These are phyloP conservation scores for Amblyjoppa proteus DNA, from an alignment of 2,888 invertebrate genomes.

Conservation along the genomic window DNA sequence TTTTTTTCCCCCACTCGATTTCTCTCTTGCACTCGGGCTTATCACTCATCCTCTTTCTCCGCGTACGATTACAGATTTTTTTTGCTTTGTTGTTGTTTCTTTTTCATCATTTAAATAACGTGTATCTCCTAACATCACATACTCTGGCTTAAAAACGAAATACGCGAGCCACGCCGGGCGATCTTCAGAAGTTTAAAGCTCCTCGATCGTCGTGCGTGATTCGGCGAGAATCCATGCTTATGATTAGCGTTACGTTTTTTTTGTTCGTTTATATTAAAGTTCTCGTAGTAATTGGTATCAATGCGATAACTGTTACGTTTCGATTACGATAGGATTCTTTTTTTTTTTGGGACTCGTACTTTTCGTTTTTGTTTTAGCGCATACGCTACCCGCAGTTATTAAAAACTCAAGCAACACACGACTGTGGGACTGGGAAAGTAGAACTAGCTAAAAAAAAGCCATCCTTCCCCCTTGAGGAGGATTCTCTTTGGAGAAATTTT, in stretches of 20 bases:
- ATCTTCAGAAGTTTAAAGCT: conserved; percentile 54
- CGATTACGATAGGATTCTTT: conserved; percentile 2
- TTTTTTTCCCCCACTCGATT: conserved; percentile 35
- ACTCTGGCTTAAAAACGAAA: conserved; percentile 76
- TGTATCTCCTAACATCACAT: conserved; percentile 80
- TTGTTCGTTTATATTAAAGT: conserved; percentile 17
- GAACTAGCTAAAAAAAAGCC: conserved; percentile 74
- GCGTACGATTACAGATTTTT: conserved; percentile 22
- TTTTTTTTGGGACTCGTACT: conserved; percentile 10
- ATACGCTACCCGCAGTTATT: conserved; percentile 66
- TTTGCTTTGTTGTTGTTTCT: conserved; percentile 12
- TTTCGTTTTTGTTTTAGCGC: conserved; percentile 49
- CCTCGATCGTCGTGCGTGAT: conserved; percentile 54
- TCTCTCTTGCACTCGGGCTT: conserved; percentile 5
- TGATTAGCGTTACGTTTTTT: conserved; percentile 11
- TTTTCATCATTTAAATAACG: conserved; percentile 70
- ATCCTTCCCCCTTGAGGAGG: conserved; percentile 71
- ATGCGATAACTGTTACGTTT: conserved; percentile 14
- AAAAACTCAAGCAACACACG: conserved; percentile 81
- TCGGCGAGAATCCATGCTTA: conserved; percentile 47
- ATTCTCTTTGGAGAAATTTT: conserved; percentile 82
- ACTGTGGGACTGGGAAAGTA: conserved; percentile 72
- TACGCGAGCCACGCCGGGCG: conserved; percentile 71
- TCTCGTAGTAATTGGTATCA: conserved; percentile 25
- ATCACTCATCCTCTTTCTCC: background rate